phyloP scores from a whole-genome alignment of 2,888 invertebrate genomes.

The Unio delphinus region DNA sequence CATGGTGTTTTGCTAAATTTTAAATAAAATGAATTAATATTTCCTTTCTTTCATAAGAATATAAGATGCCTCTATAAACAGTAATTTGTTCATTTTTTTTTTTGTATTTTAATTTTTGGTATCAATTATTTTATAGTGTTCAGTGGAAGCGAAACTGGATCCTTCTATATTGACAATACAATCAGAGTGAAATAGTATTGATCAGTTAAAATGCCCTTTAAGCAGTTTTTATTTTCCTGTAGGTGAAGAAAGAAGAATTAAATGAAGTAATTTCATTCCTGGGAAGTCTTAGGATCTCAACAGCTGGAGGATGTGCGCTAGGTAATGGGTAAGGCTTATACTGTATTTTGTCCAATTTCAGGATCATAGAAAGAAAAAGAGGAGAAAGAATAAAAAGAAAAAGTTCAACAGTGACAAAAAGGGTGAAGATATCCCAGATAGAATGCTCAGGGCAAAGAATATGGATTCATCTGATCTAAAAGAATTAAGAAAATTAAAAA shows the following conservation, averaged over 20 bases:
- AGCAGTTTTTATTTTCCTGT: constrained; percentile 1
- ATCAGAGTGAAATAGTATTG: too few relatives aligned
- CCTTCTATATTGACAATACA: too few relatives aligned
- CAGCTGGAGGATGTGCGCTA: constrained; percentile 16
- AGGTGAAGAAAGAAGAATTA: constrained; percentile 10
- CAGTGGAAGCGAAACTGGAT: too few relatives aligned
- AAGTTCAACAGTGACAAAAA: constrained; percentile 3
- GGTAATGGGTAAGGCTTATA: constrained; percentile 19
- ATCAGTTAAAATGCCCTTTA: too few relatives aligned
- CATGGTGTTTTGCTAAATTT: too few relatives aligned
- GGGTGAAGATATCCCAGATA: constrained; percentile 8
- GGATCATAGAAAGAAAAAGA: constrained; percentile 7
- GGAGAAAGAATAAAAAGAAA: constrained; percentile 9
- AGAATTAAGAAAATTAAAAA: background rate
- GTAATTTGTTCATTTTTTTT: too few relatives aligned
- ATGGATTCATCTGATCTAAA: constrained; percentile 3
- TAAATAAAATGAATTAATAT: too few relatives aligned
- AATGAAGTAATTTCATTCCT: constrained; percentile 20
- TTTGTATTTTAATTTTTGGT: too few relatives aligned
- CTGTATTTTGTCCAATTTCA: constrained; percentile 7
- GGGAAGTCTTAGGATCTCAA: constrained; percentile 18
- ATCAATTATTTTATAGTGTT: too few relatives aligned
- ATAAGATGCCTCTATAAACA: too few relatives aligned
- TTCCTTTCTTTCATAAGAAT: too few relatives aligned
- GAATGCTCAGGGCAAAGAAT: constrained; percentile 4